phyloP scores from a whole-genome alignment of 2,797 vertebrate genomes.

The Micropoecilia bifurca region DNA sequence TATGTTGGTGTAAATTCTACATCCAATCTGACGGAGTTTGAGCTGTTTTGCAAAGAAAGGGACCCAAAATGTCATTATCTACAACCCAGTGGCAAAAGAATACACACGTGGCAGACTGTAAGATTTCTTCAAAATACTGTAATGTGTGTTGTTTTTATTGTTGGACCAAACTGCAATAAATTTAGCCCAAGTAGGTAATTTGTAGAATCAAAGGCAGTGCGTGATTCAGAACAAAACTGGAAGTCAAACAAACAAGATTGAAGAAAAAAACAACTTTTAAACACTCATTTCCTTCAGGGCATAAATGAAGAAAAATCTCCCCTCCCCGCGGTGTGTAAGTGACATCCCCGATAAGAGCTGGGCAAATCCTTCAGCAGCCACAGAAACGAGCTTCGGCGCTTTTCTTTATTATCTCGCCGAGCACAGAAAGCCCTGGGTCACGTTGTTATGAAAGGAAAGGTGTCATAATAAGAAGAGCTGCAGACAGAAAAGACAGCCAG shows the following conservation, averaged over 20 bases:
- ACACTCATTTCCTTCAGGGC: not conserved
- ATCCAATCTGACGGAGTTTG: not conserved
- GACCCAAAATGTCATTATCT: not conserved
- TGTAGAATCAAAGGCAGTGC: no score
- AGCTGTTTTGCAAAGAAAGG: not conserved
- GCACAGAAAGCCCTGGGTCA: not conserved
- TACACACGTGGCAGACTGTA: not conserved
- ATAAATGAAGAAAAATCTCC: not conserved
- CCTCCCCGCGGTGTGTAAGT: not conserved
- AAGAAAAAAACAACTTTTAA: not conserved
- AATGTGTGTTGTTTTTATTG: not conserved
- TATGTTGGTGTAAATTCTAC: not conserved
- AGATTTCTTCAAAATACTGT: not conserved
- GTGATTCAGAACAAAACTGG: not conserved
- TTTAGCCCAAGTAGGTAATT: not conserved
- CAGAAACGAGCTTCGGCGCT: not conserved
- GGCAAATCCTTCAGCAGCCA: not conserved
- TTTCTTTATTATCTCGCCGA: not conserved
- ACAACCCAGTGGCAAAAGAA: not conserved
- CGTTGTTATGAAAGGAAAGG: slow-evolving; percentile 2
- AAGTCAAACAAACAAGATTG: not conserved
- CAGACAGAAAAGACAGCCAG: not conserved
- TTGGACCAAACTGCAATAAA: not conserved
- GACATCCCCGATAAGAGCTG: not conserved
- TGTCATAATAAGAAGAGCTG: not conserved